Base-by-base conservation (phyloP, 2,797 vertebrate genomes). In the Falco peregrinus region DNA sequence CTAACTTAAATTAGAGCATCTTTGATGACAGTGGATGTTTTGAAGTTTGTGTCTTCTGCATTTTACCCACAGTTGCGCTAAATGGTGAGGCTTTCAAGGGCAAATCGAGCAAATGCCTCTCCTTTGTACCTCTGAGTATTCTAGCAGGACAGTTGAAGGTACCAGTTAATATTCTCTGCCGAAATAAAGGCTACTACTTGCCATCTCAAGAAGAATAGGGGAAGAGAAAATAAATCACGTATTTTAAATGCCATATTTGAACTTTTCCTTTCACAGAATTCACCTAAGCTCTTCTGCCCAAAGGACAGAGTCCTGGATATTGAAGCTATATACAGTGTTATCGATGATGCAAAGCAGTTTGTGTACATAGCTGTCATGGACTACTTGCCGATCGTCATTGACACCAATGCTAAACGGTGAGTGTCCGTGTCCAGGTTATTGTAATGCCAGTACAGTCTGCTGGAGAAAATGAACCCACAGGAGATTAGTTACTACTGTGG, bases 331-430 rank as follows among this genome's bases (percentile, higher is more conserved):
- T 98, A 98, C 97, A 98, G 97, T 17, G 99, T 99, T 91, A 99
- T 99, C 10, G 98, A 98, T 11, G 98, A 99, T 4, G 99, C 99
- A 5, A 97, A 97, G 21, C 98, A 98, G 56, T 99, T 99, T 61
- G 98, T 99, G 57, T 99, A 99, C 70, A 99, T 99, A 48, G 99
- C 99, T 25, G 98, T 99, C 95, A 99, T 97, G 24, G 99, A 99
- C 96, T 99, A 99, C 95, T 95, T 99, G 96, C 99, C 99, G 0
- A 98, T 99, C 39, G 91, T 99, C 95, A 98, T 97, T 60, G 98
- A 97, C 97, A 98, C 97, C 45, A 98, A 95, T 4, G 94, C 98
- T 82, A 97, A 98, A 96, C 98, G 98, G 99, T 99, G 86, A 98
- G 68, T 60, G 60, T 35, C 47, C 20, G 3, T 17, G 13, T 9